Base-by-base conservation (phyloP, 1,140 invertebrate genomes). In the Drosophila suzukii region DNA sequence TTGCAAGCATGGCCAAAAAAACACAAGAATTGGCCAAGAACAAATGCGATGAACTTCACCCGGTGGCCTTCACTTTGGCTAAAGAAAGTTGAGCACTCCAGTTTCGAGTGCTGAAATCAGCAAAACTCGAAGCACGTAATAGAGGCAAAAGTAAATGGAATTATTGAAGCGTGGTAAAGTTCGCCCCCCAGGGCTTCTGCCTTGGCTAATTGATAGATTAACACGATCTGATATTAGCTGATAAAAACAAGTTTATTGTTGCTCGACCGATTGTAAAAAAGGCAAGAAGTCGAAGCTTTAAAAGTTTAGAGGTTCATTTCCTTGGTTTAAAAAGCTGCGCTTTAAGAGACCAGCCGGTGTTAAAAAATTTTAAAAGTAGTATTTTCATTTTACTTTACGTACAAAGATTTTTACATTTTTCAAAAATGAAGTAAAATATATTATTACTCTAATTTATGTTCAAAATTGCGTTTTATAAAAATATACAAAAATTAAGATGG, bases 21-120 rank as follows among this genome's bases (percentile, higher is more conserved):
- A 57, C 11, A 44, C 47, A 60, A 68, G 44, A 66, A 44, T 41
- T 49, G 49, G 57, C 57, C 67, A 81, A 82, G 79, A 82, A 74
- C 62, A 49, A 66, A 57, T 55, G 46, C 74, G 46, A 58, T 82
- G 83, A 81, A 78, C 78, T 86, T 81, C 75, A 78, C 43, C 56
- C 30, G 30, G 30, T 78, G 80, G 56, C 80, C 80, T 71, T 83
- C 50, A 70, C 17, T 27, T 10, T 70, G 50, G 36, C 43, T 10
- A 54, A 83, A 79, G 80, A 78, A 81, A 72, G 75, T 47, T 57
- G 56, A 71, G 54, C 56, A 86, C 51, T 78, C 53, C 47, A 30
- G 49, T 54, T 47, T 41, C 32, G 30, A 83, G 61, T 58, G 59
- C 72, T 68, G 63, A 47, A 73, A 70, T 85, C 59, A 68, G 73